Evolutionary conservation across 2,888 invertebrate genomes (phyloP), one percentile per base, ranked within the genome.

Genomic region (Tetragnatha montana): DNA sequence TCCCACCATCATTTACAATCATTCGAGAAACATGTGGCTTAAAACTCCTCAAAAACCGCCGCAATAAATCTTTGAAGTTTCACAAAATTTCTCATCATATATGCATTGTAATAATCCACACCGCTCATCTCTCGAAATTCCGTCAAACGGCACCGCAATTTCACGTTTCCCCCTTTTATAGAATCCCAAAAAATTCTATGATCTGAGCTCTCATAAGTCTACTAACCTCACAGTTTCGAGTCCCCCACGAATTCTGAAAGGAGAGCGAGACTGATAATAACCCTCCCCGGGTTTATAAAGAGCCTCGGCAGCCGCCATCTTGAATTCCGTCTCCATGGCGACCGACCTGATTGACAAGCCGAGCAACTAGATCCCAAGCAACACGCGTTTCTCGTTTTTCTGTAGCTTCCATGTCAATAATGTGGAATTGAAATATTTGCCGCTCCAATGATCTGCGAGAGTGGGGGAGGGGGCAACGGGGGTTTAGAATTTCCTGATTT

Each of bases 381-480:
- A 88, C 83, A 79, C 73, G 78, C 88, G 71, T 78, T 76, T 71
- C 82, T 78, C 70, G 71, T 88, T 88, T 88, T 88, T 82, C 88
- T 70, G 73, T 73, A 78, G 79, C 83, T 88, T 82, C 88, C 82
- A 78, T 82, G 82, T 88, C 74, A 88, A 79, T 83, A 83, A 88
- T 73, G 73, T 74, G 79, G 79, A 79, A 88, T 83, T 83, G 88
- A 88, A 88, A 88, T 88, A 88, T 88, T 88, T 88, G 88, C 83
- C 79, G 81, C 83, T 73, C 71, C 79, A 73, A 78, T 70, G 83
- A 88, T 82, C 88, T 17, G 71, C 19, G 76, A 81, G 50, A 51
- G 79, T 19, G 21, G 21, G 75, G 70, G 69, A 51, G 71, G 85
- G 69, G 82, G 17, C 22, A 12, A 60, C 2, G 60, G 69, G 75